A percentile compares a stretch with the other conserved stretches of the same genome.
These are phyloP conservation scores for Dascyllus trimaculatus DNA, from an alignment of 2,113 vertebrate species.

Conservation along the genomic window DNA sequence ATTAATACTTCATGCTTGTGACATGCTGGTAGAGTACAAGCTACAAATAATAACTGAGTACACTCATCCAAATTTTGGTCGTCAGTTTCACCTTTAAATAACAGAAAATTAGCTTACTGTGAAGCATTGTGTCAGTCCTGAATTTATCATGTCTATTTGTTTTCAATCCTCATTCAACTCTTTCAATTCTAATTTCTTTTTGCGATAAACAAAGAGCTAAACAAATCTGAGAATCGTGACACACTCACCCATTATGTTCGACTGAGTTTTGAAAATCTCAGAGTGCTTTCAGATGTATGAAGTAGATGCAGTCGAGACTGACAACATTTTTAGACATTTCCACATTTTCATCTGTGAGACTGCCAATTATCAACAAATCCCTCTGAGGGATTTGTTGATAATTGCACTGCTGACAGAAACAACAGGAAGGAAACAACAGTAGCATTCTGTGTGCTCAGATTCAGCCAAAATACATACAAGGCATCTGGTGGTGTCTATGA, in stretches of 20 bases:
- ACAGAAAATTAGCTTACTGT: no score
- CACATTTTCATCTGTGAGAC: not conserved
- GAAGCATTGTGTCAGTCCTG: not conserved
- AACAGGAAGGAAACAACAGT: not conserved
- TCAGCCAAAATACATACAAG: not conserved
- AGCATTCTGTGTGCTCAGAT: not conserved
- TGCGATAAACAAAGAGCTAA: no score
- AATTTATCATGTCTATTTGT: not conserved
- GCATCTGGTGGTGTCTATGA: no score
- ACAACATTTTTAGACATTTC: no score
- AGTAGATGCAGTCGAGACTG: not conserved
- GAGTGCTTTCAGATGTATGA: not conserved
- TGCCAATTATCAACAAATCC: constrained; percentile 11
- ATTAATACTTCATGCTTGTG: no score
- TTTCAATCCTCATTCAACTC: not conserved
- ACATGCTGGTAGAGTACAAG: no score
- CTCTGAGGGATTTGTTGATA: no score
- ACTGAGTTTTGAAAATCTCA: not conserved
- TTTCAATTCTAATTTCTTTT: no score
- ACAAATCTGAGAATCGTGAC: not conserved
- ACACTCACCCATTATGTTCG: no score
- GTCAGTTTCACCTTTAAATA: no score
- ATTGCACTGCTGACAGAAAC: not conserved
- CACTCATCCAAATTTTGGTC: no score
- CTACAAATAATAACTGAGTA: no score